These are phyloP conservation scores for Drosophila subquinaria DNA, from an alignment of 2,888 invertebrate species.

Conservation along the genomic window DNA sequence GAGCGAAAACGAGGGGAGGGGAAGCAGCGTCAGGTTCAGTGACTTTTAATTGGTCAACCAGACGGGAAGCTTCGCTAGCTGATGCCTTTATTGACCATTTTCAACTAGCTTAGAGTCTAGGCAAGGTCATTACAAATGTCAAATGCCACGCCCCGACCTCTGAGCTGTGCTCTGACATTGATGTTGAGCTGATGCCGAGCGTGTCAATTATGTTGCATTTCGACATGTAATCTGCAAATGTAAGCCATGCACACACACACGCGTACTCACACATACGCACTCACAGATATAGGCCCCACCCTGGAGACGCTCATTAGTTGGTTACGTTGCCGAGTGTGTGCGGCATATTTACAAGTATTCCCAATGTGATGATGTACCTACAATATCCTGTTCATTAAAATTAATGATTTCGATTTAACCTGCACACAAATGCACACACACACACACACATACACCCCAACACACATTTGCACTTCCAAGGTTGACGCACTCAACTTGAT, in stretches of 20 bases:
- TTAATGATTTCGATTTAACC: slow-evolving; percentile 69
- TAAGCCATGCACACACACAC: slow-evolving; percentile 16
- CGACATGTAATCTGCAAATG: slow-evolving; percentile 57
- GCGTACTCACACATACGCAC: slow-evolving; percentile 4
- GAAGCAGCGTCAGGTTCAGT: slow-evolving; percentile 51
- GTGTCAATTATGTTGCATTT: slow-evolving; percentile 62
- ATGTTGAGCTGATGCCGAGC: slow-evolving; percentile 46
- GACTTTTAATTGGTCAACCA: slow-evolving; percentile 42
- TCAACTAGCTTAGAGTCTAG: slow-evolving; percentile 7
- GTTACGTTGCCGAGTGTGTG: slow-evolving; percentile 23
- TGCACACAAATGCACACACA: slow-evolving; percentile 9
- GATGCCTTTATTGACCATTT: slow-evolving; percentile 10
- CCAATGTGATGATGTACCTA: slow-evolving; percentile 57
- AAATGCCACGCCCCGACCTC: slow-evolving; percentile 9
- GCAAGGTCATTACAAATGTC: slow-evolving; percentile 27
- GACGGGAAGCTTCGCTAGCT: slow-evolving; percentile 14
- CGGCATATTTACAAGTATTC: slow-evolving; percentile 28
- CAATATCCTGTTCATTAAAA: slow-evolving; percentile 76
- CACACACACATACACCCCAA: slow-evolving; percentile 23
- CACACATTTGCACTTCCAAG: slow-evolving; percentile 34
- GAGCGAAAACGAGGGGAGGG: neutral
- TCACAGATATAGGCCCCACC: slow-evolving; percentile 29
- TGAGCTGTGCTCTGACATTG: slow-evolving; percentile 59
- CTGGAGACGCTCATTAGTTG: slow-evolving; percentile 75
- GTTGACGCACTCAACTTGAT: slow-evolving; percentile 39